phyloP scores from a whole-genome alignment of 2,888 invertebrate species.

The Portevinia maculata region DNA sequence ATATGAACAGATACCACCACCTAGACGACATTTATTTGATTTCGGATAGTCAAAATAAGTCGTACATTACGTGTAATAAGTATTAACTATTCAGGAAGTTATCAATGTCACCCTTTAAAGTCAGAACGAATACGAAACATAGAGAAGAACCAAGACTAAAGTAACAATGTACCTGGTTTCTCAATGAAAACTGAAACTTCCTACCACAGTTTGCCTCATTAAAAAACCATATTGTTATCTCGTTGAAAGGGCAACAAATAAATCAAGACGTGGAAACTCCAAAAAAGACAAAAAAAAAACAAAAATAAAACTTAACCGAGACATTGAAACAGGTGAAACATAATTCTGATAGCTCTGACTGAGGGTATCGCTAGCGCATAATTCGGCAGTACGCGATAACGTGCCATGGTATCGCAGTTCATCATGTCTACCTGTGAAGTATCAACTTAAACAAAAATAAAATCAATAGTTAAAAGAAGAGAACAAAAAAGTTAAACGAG shows the following conservation, averaged over 20 bases:
- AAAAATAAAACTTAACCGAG: constrained; percentile 48
- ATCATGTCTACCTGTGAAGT: constrained; percentile 45
- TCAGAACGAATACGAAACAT: too few species aligned
- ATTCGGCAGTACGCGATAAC: constrained; percentile 9
- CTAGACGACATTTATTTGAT: too few species aligned
- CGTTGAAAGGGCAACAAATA: not conserved
- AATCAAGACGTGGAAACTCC: constrained; percentile 34
- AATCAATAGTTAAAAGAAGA: constrained; percentile 26
- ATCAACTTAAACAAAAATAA: not conserved
- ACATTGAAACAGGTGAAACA: constrained; percentile 70
- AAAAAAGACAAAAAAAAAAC: constrained; percentile 26
- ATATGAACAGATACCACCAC: too few species aligned
- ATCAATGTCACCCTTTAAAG: too few species aligned
- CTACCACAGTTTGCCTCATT: not conserved
- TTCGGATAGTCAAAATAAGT: too few species aligned
- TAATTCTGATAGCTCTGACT: constrained; percentile 38
- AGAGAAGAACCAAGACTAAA: too few species aligned
- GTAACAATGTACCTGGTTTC: too few species aligned
- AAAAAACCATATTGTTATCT: constrained; percentile 1
- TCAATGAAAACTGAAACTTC: not conserved
- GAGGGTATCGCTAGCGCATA: constrained; percentile 41
- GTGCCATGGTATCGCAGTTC: constrained; percentile 27
- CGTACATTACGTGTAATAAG: too few species aligned
- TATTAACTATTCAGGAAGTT: too few species aligned
- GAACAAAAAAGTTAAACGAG: constrained; percentile 48